Base-by-base conservation (phyloP, 30 jellyfish, hydroid and myxozoan genomes). In the Hydractinia symbiolongicarpus region DNA sequence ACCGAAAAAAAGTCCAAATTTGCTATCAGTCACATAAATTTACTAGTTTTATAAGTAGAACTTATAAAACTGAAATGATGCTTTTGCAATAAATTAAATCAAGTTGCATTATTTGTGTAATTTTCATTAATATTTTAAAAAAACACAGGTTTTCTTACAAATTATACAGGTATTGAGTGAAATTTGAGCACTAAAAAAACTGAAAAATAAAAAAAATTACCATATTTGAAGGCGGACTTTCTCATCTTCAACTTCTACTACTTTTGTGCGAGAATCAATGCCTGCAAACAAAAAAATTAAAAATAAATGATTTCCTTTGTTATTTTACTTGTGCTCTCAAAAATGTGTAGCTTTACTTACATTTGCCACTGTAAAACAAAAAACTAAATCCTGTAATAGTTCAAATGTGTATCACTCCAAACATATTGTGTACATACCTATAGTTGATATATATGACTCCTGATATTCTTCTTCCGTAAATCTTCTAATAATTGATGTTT, bases 141-240 rank as follows among this genome's bases (percentile, higher is more conserved):
- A 30, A 30, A 30, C 44, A 30, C 44, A 30, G 44, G 44, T 30
- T 30, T 1, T 30, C 44, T 30, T 30, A 30, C 44, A 30, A 30
- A 30, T 30, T 2, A 30, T 71, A 6, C 80, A 19, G 9, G 0
- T 11, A 30, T 71, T 53, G 8, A 13, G n/a, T 11, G 9, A 20
- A 8, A 53, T 13, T 71, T 50, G 0, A 7, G 66, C 30, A 71
- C 16, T n/a, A 64, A 64, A 64, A 13, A 58, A 11, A 58, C 19
- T 58, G 19, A 11, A 58, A 57, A 62, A 50, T 7, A 49, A 52
- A 6, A 13, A 44, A 5, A 20, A 76, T 30, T 77, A 87, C 96
- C 96, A 87, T 9, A 87, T 54, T 50, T 87, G 96, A 8, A 87
- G 77, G 19, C 96, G 88, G 15, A 81, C 76, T 61, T 61, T 80